phyloP scores from a whole-genome alignment of 2,113 vertebrate genomes.

The Oryzias melastigma region DNA sequence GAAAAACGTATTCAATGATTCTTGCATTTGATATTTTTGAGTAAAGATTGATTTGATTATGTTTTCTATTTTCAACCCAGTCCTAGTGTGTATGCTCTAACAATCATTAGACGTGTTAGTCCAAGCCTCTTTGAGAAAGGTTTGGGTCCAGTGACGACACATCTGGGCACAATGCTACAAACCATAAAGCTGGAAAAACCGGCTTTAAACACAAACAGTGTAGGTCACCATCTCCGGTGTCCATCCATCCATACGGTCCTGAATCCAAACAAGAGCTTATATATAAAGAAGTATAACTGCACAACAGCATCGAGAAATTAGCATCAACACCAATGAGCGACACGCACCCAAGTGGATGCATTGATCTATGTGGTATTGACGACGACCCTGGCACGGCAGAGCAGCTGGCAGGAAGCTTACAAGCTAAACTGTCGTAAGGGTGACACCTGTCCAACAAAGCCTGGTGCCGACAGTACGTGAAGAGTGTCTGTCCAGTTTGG shows the following conservation, averaged over 20 bases:
- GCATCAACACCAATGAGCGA: slow-evolving; percentile 9
- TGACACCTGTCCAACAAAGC: slow-evolving; percentile 37
- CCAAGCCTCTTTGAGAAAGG: too few species aligned
- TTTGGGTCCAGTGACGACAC: too few species aligned
- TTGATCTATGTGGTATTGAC: slow-evolving; percentile 40
- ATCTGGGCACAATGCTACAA: too few species aligned
- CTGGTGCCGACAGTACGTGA: background rate
- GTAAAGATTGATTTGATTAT: too few species aligned
- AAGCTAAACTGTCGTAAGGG: slow-evolving; percentile 19
- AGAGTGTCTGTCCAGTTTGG: slow-evolving; percentile 14
- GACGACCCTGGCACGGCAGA: slow-evolving; percentile 17
- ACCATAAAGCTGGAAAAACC: too few species aligned
- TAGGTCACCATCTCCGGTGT: too few species aligned
- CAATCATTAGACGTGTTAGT: too few species aligned
- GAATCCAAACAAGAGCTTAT: background rate
- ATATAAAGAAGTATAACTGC: slow-evolving; percentile 10
- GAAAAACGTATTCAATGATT: too few species aligned
- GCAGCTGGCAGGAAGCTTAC: slow-evolving; percentile 24
- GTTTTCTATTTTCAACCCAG: too few species aligned
- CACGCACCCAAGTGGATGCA: slow-evolving; percentile 24
- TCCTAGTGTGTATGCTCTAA: too few species aligned
- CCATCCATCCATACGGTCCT: slow-evolving; percentile 1
- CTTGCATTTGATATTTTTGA: too few species aligned
- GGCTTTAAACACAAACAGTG: too few species aligned
- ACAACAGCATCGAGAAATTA: slow-evolving; percentile 18